A percentile compares a stretch with the other conserved stretches of the same genome.
These are phyloP conservation scores for Cranoglanis bouderius DNA, from an alignment of 2,113 vertebrate genomes.

Conservation along the genomic window DNA sequence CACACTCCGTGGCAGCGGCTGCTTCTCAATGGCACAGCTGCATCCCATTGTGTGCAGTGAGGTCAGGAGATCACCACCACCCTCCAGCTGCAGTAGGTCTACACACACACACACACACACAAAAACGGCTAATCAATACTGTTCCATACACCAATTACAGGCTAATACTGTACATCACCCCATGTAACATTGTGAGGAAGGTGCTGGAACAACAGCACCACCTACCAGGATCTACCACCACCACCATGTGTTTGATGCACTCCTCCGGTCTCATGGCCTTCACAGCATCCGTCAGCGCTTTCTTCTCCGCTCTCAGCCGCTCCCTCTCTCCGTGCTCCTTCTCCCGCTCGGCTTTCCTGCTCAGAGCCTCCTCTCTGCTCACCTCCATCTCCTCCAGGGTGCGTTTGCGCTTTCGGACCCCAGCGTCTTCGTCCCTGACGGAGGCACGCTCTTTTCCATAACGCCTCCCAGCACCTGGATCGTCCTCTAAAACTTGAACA, in stretches of 20 bases:
- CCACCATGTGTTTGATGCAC: slow-evolving; percentile 81
- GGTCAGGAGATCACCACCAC: slow-evolving; percentile 79
- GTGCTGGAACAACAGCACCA: slow-evolving; percentile 22
- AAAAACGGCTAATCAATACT: slow-evolving; percentile 36
- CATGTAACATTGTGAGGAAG: neutral
- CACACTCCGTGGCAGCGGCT: slow-evolving; percentile 78
- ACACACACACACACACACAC: slow-evolving; percentile 50
- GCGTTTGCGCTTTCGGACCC: slow-evolving; percentile 54
- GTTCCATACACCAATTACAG: slow-evolving; percentile 32
- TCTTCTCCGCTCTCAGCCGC: slow-evolving; percentile 69
- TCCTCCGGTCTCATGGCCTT: slow-evolving; percentile 82
- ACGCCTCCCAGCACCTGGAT: neutral
- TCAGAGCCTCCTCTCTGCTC: slow-evolving; percentile 55
- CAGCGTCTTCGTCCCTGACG: neutral
- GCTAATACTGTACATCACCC: slow-evolving; percentile 37
- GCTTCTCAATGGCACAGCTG: slow-evolving; percentile 79
- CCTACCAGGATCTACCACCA: slow-evolving; percentile 84
- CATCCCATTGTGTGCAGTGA: slow-evolving; percentile 82
- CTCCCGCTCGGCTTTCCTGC: slow-evolving; percentile 56
- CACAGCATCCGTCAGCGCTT: slow-evolving; percentile 59
- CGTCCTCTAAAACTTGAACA: too few species aligned
- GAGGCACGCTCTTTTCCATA: too few species aligned
- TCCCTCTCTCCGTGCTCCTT: slow-evolving; percentile 61
- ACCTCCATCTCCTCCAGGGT: slow-evolving; percentile 59
- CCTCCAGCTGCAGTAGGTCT: slow-evolving; percentile 85